Percentiles rank a stretch among this genome's conserved stretches.
Evolutionary conservation across 2,113 vertebrate species (phyloP).

Genomic region (Hippoglossus stenolepis): DNA sequence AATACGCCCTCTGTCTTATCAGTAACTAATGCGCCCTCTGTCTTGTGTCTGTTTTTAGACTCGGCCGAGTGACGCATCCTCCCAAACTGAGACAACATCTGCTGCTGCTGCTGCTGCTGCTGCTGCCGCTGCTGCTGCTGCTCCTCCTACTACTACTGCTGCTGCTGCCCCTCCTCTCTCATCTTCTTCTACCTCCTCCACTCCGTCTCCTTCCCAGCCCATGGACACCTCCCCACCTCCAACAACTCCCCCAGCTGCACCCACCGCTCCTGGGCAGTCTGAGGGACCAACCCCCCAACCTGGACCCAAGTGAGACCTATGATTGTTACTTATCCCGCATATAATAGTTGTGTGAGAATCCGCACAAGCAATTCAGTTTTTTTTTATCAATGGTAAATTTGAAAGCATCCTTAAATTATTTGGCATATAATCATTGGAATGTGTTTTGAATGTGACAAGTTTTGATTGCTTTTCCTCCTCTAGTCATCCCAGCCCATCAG

Average conservation of each 20-base stretch:
- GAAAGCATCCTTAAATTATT: background rate
- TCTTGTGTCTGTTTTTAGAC: constrained; percentile 58
- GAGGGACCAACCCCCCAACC: constrained; percentile 78
- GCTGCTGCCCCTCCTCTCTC: constrained; percentile 63
- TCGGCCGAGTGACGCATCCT: constrained; percentile 58
- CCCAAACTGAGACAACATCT: constrained; percentile 65
- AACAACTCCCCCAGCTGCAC: constrained; percentile 74
- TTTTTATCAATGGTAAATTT: no score
- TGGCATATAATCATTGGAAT: background rate
- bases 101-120: constrained; percentile 23
- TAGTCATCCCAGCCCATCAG: constrained; percentile 89
- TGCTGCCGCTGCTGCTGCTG: background rate
- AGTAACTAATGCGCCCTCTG: background rate
- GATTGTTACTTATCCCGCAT: rapidly evolving
- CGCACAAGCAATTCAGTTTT: no score
- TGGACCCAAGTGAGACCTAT: constrained; percentile 76
- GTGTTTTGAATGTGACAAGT: background rate
- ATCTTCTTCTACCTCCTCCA: constrained; percentile 78
- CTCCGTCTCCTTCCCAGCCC: constrained; percentile 80
- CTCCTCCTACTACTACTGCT: background rate
- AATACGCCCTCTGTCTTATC: background rate
- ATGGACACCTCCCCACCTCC: constrained; percentile 84
- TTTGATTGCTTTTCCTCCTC: background rate
- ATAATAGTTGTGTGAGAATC: background rate
- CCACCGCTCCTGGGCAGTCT: constrained; percentile 72